These are phyloP conservation scores for Macroglossus sobrinus DNA, from an alignment of 2,113 vertebrate genomes.

Conservation along the genomic window DNA sequence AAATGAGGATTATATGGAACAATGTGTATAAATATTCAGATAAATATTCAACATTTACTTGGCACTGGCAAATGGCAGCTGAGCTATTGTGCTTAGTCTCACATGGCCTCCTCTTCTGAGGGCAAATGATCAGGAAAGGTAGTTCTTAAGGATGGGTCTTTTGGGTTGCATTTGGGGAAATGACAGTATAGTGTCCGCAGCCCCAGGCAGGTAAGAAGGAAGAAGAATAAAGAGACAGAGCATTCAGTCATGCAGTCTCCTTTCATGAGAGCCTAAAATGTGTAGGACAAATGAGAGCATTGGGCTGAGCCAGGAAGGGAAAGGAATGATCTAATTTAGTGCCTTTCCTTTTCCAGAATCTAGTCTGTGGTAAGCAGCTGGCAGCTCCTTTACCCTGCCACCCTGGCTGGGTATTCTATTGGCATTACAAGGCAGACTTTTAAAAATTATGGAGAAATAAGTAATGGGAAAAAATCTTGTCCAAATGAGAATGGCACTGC, in stretches of 20 bases:
- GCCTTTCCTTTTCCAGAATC: background rate
- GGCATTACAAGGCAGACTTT: background rate
- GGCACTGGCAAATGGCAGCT: background rate
- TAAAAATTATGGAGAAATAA: background rate
- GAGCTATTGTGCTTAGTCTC: background rate
- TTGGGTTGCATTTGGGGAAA: background rate
- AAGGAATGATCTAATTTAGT: background rate
- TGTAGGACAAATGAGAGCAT: background rate
- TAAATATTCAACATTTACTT: too few relatives aligned
- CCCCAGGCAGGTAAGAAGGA: background rate
- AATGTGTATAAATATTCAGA: fast-evolving
- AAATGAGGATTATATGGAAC: background rate
- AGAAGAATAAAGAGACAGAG: background rate
- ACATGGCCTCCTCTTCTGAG: background rate
- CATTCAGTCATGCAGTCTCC: background rate
- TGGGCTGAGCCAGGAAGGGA: background rate
- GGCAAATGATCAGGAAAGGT: background rate
- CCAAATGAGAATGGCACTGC: background rate
- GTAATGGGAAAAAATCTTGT: background rate
- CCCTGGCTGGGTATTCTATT: background rate
- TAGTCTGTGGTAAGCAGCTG: background rate
- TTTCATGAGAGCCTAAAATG: background rate
- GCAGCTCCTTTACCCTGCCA: background rate
- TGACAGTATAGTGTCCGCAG: background rate
- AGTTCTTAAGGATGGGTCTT: background rate